phyloP scores from a whole-genome alignment of 1,140 invertebrate genomes.

The Ridgeia piscesae region DNA sequence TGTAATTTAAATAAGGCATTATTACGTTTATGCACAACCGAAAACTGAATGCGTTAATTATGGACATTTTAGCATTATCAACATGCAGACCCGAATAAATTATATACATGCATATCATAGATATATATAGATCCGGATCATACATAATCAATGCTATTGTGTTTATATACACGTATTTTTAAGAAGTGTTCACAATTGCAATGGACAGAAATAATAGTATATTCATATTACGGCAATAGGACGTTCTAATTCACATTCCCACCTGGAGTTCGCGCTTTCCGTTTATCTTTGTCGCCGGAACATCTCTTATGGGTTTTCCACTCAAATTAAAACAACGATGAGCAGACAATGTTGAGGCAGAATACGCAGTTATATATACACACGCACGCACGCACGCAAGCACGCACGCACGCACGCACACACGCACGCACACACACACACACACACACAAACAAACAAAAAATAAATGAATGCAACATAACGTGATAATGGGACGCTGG shows the following conservation, averaged over 20 bases:
- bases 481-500: too few relatives aligned
- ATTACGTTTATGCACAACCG: too few relatives aligned
- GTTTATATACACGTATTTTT: too few relatives aligned
- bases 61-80: background rate
- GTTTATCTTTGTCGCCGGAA: background rate
- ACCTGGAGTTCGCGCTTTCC: background rate
- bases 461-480: too few relatives aligned
- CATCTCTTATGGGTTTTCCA: background rate
- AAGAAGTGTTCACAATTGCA: too few relatives aligned
- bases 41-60: background rate
- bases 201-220: too few relatives aligned
- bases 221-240: too few relatives aligned
- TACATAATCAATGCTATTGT: background rate
- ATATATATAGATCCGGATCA: background rate
- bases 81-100: background rate
- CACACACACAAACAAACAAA: too few relatives aligned
- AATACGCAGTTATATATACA: too few relatives aligned
- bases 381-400: too few relatives aligned
- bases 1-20: background rate
- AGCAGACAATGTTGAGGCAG: background rate
- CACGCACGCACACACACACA: too few relatives aligned
- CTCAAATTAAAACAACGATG: background rate
- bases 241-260: background rate
- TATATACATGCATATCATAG: background rate
- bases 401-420: too few relatives aligned